Percentiles rank a stretch among this genome's conserved stretches.
These are phyloP conservation scores for Apostichopus japonicus DNA, from an alignment of 35 echinoderm and acorn worm genomes.

Conservation along the genomic window DNA sequence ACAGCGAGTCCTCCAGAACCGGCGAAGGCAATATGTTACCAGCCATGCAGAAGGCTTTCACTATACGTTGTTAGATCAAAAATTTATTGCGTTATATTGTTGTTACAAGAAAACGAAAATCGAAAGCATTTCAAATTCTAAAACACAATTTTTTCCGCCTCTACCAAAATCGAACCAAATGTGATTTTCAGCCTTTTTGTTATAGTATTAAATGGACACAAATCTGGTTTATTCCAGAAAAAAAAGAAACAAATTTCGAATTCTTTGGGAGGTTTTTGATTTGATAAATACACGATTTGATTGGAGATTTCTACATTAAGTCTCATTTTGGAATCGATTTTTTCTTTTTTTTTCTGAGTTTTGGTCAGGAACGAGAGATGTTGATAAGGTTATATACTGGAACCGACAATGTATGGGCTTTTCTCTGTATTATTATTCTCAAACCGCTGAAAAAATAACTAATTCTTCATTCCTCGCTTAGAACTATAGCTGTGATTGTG, in stretches of 20 bases:
- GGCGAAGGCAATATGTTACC: conserved; percentile 26
- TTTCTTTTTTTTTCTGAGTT: neutral
- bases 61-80: conserved; percentile 41
- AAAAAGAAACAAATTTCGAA: conserved; percentile 18
- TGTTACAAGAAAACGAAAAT: conserved; percentile 48
- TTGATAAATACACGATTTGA: conserved; percentile 23
- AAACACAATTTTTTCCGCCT: neutral
- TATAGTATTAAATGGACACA: conserved; percentile 52
- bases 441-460: too few species aligned
- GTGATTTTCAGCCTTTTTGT: conserved; percentile 46
- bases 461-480: too few species aligned
- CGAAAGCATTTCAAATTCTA: conserved; percentile 40
- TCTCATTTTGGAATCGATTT: neutral
- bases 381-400: too few species aligned
- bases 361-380: too few species aligned
- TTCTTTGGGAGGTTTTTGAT: conserved; percentile 37
- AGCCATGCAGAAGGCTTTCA: conserved; percentile 21
- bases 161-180: conserved; percentile 47
- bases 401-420: too few species aligned
- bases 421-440: too few species aligned
- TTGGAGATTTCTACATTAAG: conserved; percentile 33
- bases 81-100: conserved; percentile 52
- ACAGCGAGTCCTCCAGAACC: conserved; percentile 10
- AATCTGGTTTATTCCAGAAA: conserved; percentile 33
- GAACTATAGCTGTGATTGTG: too few species aligned